Base-by-base conservation (phyloP, 2,888 invertebrate species). In the Patella pellucida region DNA sequence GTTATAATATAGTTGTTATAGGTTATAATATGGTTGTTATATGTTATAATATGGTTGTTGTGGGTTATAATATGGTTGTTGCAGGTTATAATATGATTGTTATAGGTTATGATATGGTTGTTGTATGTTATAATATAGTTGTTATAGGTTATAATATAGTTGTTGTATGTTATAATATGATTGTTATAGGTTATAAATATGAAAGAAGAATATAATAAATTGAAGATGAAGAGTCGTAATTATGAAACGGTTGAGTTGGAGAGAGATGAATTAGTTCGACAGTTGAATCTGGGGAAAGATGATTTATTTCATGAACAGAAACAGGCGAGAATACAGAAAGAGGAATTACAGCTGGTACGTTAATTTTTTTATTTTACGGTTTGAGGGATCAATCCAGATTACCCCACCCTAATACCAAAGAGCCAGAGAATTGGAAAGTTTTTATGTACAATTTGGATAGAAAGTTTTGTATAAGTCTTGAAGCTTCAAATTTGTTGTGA, bases 291-390 rank as follows among this genome's bases (percentile, higher is more conserved):
- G 0, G 82, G 88, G 54, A 89, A 88, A 76, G 87, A 89, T 50
- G 88, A 88, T 52, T 78, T 89, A 23, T 86, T 87, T 70, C 80
- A 83, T 50, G 88, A 88, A 74, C 88, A 89, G 82, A 87, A 85
- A 76, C 81, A 82, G 62, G 79, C 82, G 23, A 78, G 90, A 11
- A 80, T 82, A n/a, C 82, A 83, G 68, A 78, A 84, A n/a, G 89
- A 88, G 31, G 86, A 86, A 75, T 77, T 89, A 9, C 83, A 86
- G 71, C 88, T 89, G 84, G 89, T 89, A 62, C 69, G 79, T 67
- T 51, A 54, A 62, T 15, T 71, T 62, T 68, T 51, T 19, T 70
- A 5, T 41, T n/a, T 27, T n/a, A 23, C 54, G 11, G n/a, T n/a
- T 68, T 27, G 23, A 1, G 4, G 7, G 14, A n/a, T 15, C 19